Evolutionary conservation across 2,113 vertebrate species (phyloP).

Genomic region (Salvator merianae): DNA sequence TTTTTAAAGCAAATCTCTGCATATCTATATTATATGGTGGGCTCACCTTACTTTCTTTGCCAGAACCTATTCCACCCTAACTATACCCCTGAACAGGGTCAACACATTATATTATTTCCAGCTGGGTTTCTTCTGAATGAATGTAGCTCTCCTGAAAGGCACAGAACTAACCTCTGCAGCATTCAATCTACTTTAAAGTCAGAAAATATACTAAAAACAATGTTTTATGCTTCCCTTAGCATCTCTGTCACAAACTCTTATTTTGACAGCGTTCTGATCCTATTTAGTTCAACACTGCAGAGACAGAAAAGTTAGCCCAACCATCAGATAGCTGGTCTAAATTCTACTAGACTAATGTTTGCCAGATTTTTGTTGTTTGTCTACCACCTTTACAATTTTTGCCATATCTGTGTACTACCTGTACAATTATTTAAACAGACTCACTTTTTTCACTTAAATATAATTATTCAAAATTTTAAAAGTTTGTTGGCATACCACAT

Average conservation of each 20-base stretch:
- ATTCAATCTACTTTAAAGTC: not conserved
- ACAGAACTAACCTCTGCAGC: not conserved
- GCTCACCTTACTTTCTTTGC: too few species aligned
- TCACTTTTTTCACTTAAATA: too few species aligned
- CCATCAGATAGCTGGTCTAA: not conserved
- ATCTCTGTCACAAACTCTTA: not conserved
- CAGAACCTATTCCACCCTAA: too few species aligned
- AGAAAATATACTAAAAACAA: not conserved
- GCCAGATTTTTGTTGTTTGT: not conserved
- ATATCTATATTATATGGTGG: too few species aligned
- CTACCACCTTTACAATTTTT: too few species aligned
- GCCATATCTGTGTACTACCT: not conserved
- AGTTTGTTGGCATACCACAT: too few species aligned
- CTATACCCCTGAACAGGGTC: not conserved
- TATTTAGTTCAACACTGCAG: not conserved
- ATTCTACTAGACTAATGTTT: not conserved
- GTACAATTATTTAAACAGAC: too few species aligned
- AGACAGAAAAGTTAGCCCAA: not conserved
- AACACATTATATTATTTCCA: not conserved
- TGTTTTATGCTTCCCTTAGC: not conserved
- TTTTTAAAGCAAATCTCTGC: too few species aligned
- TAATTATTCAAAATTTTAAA: too few species aligned
- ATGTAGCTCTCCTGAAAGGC: not conserved
- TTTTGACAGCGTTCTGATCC: not conserved
- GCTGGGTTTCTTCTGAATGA: not conserved